Evolutionary conservation across 92 coral and sea anemone genomes (phyloP).

Genomic region (Siderastrea radians): DNA sequence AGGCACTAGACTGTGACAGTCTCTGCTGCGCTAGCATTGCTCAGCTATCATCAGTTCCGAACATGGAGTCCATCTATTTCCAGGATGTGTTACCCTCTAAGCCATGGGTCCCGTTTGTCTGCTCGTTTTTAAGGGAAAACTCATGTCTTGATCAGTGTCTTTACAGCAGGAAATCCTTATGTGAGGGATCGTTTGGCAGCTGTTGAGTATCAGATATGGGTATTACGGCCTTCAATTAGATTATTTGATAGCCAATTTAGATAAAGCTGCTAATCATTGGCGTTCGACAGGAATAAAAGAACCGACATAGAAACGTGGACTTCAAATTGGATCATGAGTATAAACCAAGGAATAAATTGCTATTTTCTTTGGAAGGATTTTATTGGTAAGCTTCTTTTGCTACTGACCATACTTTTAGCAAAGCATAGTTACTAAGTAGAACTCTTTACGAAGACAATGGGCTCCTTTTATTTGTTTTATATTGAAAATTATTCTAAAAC

Average conservation of each 20-base stretch:
- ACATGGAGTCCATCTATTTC: no score
- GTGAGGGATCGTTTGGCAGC: constrained; percentile 3
- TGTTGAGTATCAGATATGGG: neutral
- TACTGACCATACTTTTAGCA: neutral
- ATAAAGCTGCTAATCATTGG: constrained; percentile 41
- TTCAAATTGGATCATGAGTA: constrained; percentile 30
- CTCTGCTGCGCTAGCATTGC: no score
- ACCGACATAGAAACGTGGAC: constrained; percentile 8
- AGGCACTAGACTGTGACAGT: no score
- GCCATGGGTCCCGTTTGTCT: no score
- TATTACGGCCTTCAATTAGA: constrained; percentile 48
- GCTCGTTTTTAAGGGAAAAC: no score
- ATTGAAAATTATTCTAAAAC: no score
- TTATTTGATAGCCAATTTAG: constrained; percentile 79
- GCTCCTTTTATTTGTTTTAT: no score
- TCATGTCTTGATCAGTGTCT: no score
- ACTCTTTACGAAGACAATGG: neutral
- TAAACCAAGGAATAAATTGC: neutral
- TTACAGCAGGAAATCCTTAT: neutral
- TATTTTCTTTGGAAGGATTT: neutral
- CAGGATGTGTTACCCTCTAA: no score
- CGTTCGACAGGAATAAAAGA: constrained; percentile 14
- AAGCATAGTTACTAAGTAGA: neutral
- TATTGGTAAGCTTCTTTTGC: neutral
- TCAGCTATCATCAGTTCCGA: no score